Evolutionary conservation across 1,140 invertebrate genomes (phyloP), one percentile per base, ranked within the genome.

Genomic region (Brachionus calyciflorus): DNA sequence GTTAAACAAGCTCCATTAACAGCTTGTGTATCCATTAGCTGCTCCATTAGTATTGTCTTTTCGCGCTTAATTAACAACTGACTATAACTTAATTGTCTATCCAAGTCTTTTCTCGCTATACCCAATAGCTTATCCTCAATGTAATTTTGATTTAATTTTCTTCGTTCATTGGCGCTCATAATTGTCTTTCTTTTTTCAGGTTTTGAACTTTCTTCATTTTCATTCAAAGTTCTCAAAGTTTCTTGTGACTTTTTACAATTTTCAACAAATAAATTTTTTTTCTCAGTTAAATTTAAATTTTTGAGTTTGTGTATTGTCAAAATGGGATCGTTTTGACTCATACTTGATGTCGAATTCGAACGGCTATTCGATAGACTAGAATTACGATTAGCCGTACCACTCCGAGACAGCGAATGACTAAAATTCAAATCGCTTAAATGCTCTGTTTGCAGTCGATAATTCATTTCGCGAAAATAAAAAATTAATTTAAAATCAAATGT

Each of bases 31-130:
- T 73, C 69, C 46, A 73, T 49, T 4, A 73, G 21, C 40, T 51
- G 69, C 40, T 73, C 69, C n/a, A 73, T 10, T 14, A 73, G 30
- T 14, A 73, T 26, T 33, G 28, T 30, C 19, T 73, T 49, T 55
- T 73, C 69, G 49, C 69, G 24, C 40, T 73, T 73, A 19, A 73
- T 73, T 33, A 51, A 24, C 7, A 73, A 21, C 7, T 73, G 69
- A 51, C 7, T 51, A 49, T 55, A 49, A 24, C 19, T 55, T 10
- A 73, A 24, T 24, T 30, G 24, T 37, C 48, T 37, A 9, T 73
- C 69, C 24, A 73, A 30, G 19, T 73, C 40, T 51, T 41, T 49
- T 14, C 40, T 19, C 10, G 26, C 33, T 28, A 73, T 17, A 17
- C 3, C 10, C 28, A 73, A 24, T 24, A 73, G n/a, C 10, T 73